Evolutionary conservation across 2,797 vertebrate genomes (phyloP), one percentile per base, ranked within the genome.

Genomic region (Choloepus didactylus): DNA sequence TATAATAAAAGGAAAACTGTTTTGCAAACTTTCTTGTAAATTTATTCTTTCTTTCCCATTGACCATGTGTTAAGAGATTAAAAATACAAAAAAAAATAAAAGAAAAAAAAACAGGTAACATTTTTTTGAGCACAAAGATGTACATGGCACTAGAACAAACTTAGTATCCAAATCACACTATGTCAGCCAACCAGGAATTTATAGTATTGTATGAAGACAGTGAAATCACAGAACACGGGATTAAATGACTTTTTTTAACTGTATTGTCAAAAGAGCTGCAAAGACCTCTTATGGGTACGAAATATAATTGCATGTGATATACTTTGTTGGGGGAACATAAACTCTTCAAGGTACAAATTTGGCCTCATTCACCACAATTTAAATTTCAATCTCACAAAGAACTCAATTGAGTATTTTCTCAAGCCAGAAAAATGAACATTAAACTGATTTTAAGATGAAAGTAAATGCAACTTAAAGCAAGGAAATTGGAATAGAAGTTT

Each of bases 351-450:
- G 38, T 66, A 79, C 41, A 88, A 88, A n/a, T 88, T 69, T 84
- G 62, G 38, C 54, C 51, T 67, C 31, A 70, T 84, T 95, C 31
- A 70, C 41, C 49, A 62, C 31, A 93, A 87, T n/a, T 59, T 67
- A 91, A 94, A 56, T 62, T 77, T 92, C 49, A 73, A 18, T 76
- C 19, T 85, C 76, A 88, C 75, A 83, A 60, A 79, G 27, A 93
- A 89, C 29, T 90, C 12, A 15, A 80, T 60, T 21, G 69, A 76
- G 23, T 92, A 41, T 82, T 93, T 94, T 62, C 38, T 86, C 51
- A 91, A 96, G 60, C 75, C 46, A 95, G 6, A 49, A 88, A 95
- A 95, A 64, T 23, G 86, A 88, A 85, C 62, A n/a, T 10, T 92
- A 25, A 80, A 80, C 72, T 87, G 44, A 89, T 18, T 62, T 59